phyloP scores from a whole-genome alignment of 2,888 invertebrate species.

The Lymantria dispar region DNA sequence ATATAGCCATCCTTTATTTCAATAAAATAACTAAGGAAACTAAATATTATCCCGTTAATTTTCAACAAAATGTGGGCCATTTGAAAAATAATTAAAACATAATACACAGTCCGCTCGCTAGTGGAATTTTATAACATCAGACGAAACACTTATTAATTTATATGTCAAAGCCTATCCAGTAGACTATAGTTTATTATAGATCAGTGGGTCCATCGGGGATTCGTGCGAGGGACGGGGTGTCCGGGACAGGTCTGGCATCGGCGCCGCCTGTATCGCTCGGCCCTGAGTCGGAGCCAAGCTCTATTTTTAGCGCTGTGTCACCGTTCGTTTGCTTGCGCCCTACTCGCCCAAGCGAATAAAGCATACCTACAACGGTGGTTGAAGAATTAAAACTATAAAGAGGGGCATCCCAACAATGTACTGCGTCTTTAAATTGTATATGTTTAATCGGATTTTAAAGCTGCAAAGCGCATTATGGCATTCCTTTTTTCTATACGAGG shows the following conservation, averaged over 20 bases:
- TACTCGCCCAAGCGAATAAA: conserved; percentile 39
- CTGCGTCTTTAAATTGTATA: conserved; percentile 25
- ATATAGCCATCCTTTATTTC: no score
- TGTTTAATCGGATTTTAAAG: conserved; percentile 9
- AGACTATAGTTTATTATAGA: no score
- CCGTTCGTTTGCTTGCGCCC: conserved; percentile 58
- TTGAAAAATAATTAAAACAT: no score
- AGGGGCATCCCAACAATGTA: conserved; percentile 24
- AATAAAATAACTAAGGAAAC: no score
- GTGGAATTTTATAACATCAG: no score
- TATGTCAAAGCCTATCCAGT: no score
- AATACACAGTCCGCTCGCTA: no score
- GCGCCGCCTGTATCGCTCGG: conserved; percentile 50
- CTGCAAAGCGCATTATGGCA: conserved; percentile 10
- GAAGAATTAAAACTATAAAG: conserved; percentile 31
- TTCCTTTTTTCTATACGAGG: conserved; percentile 11
- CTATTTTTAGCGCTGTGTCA: conserved; percentile 82
- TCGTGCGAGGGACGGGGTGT: conserved; percentile 55
- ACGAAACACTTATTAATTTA: no score
- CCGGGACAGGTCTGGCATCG: conserved; percentile 48
- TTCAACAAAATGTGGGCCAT: no score
- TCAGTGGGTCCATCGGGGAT: conserved; percentile 45
- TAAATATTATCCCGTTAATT: no score
- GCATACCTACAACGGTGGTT: conserved; percentile 34
- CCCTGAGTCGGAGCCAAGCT: conserved; percentile 54